Evolutionary conservation across 2,888 invertebrate species (phyloP).

Genomic region (Carabus problematicus): DNA sequence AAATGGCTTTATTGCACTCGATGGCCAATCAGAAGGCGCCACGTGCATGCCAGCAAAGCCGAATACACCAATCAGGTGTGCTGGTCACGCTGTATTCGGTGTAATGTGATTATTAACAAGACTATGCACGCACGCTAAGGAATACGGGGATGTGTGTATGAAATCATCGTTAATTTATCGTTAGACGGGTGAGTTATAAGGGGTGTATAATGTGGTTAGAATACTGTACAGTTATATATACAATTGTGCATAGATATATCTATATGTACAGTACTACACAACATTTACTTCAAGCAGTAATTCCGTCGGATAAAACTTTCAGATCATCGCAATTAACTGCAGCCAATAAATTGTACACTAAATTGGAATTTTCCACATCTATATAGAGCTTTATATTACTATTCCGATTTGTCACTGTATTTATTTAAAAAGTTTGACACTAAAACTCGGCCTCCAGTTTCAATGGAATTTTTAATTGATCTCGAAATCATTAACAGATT

Average conservation of each 20-base stretch:
- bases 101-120: constrained; percentile 42
- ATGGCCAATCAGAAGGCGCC: not conserved
- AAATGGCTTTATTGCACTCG: constrained; percentile 2
- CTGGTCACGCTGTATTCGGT: constrained; percentile 39
- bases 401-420: too few species aligned
- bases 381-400: too few species aligned
- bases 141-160: constrained; percentile 21
- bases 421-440: too few species aligned
- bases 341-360: not conserved
- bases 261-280: not conserved
- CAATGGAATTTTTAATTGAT: too few species aligned
- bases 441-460: too few species aligned
- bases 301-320: not conserved
- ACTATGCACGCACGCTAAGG: constrained; percentile 33
- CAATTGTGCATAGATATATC: not conserved
- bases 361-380: too few species aligned
- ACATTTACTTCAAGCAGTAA: not conserved
- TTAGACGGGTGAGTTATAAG: constrained; percentile 4
- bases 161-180: constrained; percentile 39
- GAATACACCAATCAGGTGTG: constrained; percentile 13
- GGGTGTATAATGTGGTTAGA: too few species aligned
- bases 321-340: not conserved
- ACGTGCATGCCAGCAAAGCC: too few species aligned
- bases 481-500: too few species aligned
- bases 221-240: too few species aligned